Conservation (phyloP, 2,113 vertebrate genomes). For the Anser brachyrhynchus region DNA sequence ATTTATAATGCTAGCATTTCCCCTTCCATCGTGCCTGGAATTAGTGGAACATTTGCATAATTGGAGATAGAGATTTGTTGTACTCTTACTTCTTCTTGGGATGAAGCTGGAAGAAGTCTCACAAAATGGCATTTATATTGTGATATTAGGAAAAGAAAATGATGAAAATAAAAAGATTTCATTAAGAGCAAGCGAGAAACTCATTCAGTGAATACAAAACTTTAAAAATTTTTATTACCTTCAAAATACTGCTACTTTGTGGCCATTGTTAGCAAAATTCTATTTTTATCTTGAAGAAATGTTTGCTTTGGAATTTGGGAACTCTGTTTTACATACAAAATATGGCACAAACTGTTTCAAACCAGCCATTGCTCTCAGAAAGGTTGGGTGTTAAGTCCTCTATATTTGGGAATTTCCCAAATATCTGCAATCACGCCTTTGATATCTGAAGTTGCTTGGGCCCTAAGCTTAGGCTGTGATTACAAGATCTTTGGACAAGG, state of each 20-base stretch:
- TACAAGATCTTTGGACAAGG: background rate
- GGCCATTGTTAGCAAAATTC: background rate
- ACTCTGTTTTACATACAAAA: background rate
- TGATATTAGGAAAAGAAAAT: background rate
- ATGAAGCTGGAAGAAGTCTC: background rate
- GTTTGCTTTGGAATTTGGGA: background rate
- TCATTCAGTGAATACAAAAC: background rate
- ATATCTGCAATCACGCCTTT: background rate
- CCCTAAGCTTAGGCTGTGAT: background rate
- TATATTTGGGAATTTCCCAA: background rate
- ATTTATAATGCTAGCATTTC: constrained; percentile 1
- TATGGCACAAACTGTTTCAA: accelerated
- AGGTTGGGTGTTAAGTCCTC: background rate
- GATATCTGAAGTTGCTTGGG: background rate
- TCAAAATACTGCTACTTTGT: background rate
- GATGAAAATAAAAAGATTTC: background rate
- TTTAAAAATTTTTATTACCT: background rate
- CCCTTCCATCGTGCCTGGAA: background rate
- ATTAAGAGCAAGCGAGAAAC: background rate
- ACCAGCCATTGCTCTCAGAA: background rate
- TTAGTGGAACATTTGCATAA: constrained; percentile 21
- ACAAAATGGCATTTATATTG: background rate
- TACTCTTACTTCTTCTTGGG: background rate
- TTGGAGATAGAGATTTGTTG: background rate
- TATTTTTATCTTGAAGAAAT: background rate